Percentiles rank a stretch among this genome's conserved stretches.
phyloP scores from a whole-genome alignment of 2,797 vertebrate species.

The Poecile montanus region DNA sequence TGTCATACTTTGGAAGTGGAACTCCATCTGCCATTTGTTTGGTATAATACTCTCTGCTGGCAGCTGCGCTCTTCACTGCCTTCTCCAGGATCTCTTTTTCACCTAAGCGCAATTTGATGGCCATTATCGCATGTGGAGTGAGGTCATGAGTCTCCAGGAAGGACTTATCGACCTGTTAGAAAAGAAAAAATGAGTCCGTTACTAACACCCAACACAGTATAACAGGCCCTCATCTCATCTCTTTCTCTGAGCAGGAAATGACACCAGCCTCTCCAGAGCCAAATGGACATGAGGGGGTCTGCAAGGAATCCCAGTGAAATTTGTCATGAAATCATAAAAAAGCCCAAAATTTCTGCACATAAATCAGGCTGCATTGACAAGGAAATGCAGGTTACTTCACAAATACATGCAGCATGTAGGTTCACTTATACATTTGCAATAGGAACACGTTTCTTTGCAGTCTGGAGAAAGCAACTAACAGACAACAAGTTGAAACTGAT shows the following conservation, averaged over 20 bases:
- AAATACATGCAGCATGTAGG: background rate
- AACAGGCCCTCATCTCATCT: background rate
- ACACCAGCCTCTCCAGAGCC: background rate
- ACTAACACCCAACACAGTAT: background rate
- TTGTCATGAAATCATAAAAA: background rate
- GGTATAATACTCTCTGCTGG: slow-evolving; percentile 82
- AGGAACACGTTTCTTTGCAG: background rate
- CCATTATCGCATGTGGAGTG: slow-evolving; percentile 82
- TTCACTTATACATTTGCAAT: background rate
- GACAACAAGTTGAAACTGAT: slow-evolving; percentile 38
- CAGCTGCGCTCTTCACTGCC: slow-evolving; percentile 81
- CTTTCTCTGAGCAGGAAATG: background rate
- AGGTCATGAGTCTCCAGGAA: slow-evolving; percentile 85
- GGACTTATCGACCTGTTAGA: slow-evolving; percentile 84
- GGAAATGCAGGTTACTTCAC: background rate
- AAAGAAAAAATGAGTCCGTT: background rate
- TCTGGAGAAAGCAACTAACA: background rate
- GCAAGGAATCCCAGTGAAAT: background rate
- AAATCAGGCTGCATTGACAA: background rate
- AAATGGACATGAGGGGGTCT: background rate
- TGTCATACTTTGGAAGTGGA: slow-evolving; percentile 85
- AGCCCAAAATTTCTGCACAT: background rate
- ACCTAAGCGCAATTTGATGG: slow-evolving; percentile 88
- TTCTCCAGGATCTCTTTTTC: slow-evolving; percentile 95
- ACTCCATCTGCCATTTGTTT: slow-evolving; percentile 83